A percentile compares a stretch with the other conserved stretches of the same genome.
These are phyloP conservation scores for Phenacoccus solenopsis DNA, from an alignment of 1,140 invertebrate species.

Conservation along the genomic window DNA sequence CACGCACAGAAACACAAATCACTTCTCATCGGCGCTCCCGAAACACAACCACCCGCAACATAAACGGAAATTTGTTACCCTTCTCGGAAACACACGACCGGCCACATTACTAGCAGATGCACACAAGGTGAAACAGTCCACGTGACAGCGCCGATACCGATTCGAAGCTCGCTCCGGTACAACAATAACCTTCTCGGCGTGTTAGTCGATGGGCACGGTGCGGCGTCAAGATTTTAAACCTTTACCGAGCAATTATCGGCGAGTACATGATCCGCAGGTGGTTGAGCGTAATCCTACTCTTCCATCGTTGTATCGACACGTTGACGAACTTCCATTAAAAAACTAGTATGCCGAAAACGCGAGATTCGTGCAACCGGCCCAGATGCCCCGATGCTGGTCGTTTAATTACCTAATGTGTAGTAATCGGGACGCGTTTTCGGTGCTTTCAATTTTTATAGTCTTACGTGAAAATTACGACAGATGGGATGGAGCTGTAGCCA, in stretches of 20 bases:
- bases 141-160: not conserved
- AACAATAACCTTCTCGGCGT: not conserved
- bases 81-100: not conserved
- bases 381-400: too few relatives aligned
- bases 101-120: not conserved
- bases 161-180: not conserved
- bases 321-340: too few relatives aligned
- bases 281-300: not conserved
- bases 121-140: not conserved
- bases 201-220: not conserved
- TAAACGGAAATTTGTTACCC: not conserved
- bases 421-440: too few relatives aligned
- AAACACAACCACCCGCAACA: not conserved
- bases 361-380: too few relatives aligned
- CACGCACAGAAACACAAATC: too few relatives aligned
- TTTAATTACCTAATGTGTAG: too few relatives aligned
- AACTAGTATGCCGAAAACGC: too few relatives aligned
- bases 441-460: too few relatives aligned
- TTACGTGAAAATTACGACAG: too few relatives aligned
- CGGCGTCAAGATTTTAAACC: not conserved
- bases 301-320: too few relatives aligned
- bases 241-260: not conserved
- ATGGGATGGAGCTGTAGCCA: too few relatives aligned
- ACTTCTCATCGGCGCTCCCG: too few relatives aligned
- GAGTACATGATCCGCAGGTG: not conserved